These are phyloP conservation scores for Baccha elongata DNA, from an alignment of 2,888 invertebrate species.

Conservation along the genomic window DNA sequence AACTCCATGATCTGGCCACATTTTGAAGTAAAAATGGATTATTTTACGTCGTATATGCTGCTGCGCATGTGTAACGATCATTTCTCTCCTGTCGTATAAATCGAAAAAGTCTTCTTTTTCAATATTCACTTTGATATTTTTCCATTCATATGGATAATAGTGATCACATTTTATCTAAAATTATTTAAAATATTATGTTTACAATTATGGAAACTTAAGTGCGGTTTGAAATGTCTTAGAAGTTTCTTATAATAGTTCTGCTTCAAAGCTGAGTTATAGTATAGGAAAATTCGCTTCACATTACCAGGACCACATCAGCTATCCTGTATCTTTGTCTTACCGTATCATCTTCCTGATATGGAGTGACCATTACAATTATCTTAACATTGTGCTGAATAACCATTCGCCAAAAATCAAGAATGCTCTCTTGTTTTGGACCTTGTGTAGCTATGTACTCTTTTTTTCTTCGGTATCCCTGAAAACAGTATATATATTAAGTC, in stretches of 20 bases:
- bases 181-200: too few species aligned
- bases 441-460: slow-evolving; percentile 90
- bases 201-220: too few species aligned
- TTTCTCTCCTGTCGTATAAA: slow-evolving; percentile 85
- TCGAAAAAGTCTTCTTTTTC: slow-evolving; percentile 85
- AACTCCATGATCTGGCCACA: slow-evolving; percentile 90
- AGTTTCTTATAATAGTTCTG: too few species aligned
- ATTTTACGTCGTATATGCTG: slow-evolving; percentile 82
- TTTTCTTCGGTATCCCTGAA: slow-evolving; percentile 86
- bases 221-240: too few species aligned
- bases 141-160: slow-evolving; percentile 86
- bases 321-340: too few species aligned
- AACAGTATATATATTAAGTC: not conserved
- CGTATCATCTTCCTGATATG: slow-evolving; percentile 86
- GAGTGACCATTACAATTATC: slow-evolving; percentile 88
- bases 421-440: slow-evolving; percentile 87
- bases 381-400: slow-evolving; percentile 87
- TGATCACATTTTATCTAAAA: slow-evolving; percentile 87
- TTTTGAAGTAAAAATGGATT: slow-evolving; percentile 87
- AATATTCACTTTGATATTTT: slow-evolving; percentile 84
- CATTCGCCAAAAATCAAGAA: slow-evolving; percentile 90
- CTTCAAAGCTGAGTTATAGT: too few species aligned
- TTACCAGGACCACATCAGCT: too few species aligned
- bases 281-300: too few species aligned
- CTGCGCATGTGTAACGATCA: slow-evolving; percentile 81